A percentile compares a stretch with the other conserved stretches of the same genome.
Evolutionary conservation across 2,797 vertebrate species (phyloP).

Genomic region (Sebastes matsubarae): DNA sequence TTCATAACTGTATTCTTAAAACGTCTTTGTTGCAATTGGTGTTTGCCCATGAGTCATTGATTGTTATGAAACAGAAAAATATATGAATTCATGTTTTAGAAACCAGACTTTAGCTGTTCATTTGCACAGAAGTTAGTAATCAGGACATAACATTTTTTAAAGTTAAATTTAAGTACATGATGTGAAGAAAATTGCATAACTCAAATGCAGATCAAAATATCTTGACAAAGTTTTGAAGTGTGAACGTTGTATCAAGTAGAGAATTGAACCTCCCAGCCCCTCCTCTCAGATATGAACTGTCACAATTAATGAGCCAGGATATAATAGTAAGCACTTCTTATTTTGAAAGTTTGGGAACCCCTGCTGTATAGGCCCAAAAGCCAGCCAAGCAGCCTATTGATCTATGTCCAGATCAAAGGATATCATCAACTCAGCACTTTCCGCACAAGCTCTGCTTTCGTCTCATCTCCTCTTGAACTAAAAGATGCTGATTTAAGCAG

Average conservation of each 20-base stretch:
- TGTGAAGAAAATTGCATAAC: background rate
- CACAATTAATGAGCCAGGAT: background rate
- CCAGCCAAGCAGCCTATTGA: conserved; percentile 17
- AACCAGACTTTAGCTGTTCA: background rate
- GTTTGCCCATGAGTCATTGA: background rate
- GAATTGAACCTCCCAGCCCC: background rate
- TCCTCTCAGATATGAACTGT: background rate
- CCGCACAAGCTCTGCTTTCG: background rate
- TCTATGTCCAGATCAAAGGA: conserved; percentile 41
- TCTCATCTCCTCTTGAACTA: conserved; percentile 21
- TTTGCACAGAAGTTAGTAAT: background rate
- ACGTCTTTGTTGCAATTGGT: background rate
- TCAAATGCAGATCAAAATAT: background rate
- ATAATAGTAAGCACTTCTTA: background rate
- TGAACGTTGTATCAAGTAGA: background rate
- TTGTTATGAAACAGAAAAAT: background rate
- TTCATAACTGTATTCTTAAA: background rate
- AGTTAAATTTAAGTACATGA: background rate
- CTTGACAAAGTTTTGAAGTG: background rate
- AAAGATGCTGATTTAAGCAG: conserved; percentile 56
- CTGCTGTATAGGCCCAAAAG: background rate
- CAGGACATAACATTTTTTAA: background rate
- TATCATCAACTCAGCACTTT: conserved; percentile 47
- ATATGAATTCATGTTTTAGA: background rate
- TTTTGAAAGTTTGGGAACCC: conserved; percentile 13